Evolutionary conservation across 2,797 vertebrate species (phyloP), one percentile per base, ranked within the genome.

Genomic region (Amniataba percoides): DNA sequence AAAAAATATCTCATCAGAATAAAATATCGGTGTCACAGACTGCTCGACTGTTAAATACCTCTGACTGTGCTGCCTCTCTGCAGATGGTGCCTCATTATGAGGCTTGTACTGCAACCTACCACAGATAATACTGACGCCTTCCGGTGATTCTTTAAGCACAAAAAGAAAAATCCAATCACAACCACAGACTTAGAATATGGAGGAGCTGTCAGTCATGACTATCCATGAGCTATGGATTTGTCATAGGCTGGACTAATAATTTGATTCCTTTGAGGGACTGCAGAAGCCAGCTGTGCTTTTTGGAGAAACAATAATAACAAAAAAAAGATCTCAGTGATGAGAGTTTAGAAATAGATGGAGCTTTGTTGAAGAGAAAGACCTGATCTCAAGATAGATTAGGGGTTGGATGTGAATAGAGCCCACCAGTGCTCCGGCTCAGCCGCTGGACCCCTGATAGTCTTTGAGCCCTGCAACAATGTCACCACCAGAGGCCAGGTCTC

Each of bases 391-490:
- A 93, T 93, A 96, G 96, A 97, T 97, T 96, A 97, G 82, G 67
- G 92, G 66, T 77, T 88, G 82, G 87, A 87, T 78, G 90, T 96
- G 95, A 97, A 97, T 95, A 93, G 95, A 94, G 73, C 87, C 93
- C 93, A 95, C 94, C 93, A 89, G 94, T 91, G 93, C 88, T 86
- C 86, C 70, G 81, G 93, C 93, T 94, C 95, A 95, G 95, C 93
- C 91, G 46, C 92, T 79, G 93, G 90, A 95, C 87, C 95, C 94
- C 94, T 90, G 89, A 92, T 93, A 93, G 91, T 91, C 94, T 94
- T 96, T 97, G 95, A 96, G 95, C 93, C 78, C 79, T 81, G 80
- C 88, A 80, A 97, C 96, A 97, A 96, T 96, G 95, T 96, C 96
- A 90, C 95, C 94, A 95, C 95, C 96, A 96, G 96, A 96, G 94